Evolutionary conservation across 2,888 invertebrate genomes (phyloP).

Genomic region (Pandemis cinnamomeana): DNA sequence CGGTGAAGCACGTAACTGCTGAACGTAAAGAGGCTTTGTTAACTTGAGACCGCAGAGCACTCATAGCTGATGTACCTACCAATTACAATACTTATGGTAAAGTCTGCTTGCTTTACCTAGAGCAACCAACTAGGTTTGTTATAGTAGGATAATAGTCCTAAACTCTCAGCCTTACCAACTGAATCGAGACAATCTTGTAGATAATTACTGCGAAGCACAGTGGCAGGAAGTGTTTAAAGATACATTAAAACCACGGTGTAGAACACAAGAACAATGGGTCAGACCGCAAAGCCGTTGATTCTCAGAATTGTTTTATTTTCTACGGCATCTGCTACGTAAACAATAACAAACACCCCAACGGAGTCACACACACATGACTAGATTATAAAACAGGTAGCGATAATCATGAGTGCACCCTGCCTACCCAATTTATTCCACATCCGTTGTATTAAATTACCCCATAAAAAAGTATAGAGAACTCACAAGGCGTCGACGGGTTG

Average conservation of each 20-base stretch:
- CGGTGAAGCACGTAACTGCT: slow-evolving; percentile 11
- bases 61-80: background rate
- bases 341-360: slow-evolving; percentile 60
- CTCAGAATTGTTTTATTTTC: slow-evolving; percentile 70
- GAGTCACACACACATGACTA: slow-evolving; percentile 60
- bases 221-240: slow-evolving; percentile 70
- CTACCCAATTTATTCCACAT: slow-evolving; percentile 83
- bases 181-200: slow-evolving; percentile 54
- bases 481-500: slow-evolving; percentile 73
- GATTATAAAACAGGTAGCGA: slow-evolving; percentile 80
- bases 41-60: slow-evolving; percentile 29
- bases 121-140: slow-evolving; percentile 5
- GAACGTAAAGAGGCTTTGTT: slow-evolving; percentile 17
- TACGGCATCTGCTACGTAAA: slow-evolving; percentile 62
- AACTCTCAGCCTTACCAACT: slow-evolving; percentile 34
- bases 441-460: slow-evolving; percentile 81
- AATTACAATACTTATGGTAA: slow-evolving; percentile 8
- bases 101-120: slow-evolving; percentile 14
- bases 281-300: slow-evolving; percentile 72
- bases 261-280: slow-evolving; percentile 68
- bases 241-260: slow-evolving; percentile 56
- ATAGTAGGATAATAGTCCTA: slow-evolving; percentile 31
- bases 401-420: slow-evolving; percentile 75
- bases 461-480: slow-evolving; percentile 71
- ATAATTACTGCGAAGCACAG: slow-evolving; percentile 72